A percentile compares a stretch with the other conserved stretches of the same genome.
These are phyloP conservation scores for Hartigia nigra DNA, from an alignment of 2,888 invertebrate genomes.

Conservation along the genomic window DNA sequence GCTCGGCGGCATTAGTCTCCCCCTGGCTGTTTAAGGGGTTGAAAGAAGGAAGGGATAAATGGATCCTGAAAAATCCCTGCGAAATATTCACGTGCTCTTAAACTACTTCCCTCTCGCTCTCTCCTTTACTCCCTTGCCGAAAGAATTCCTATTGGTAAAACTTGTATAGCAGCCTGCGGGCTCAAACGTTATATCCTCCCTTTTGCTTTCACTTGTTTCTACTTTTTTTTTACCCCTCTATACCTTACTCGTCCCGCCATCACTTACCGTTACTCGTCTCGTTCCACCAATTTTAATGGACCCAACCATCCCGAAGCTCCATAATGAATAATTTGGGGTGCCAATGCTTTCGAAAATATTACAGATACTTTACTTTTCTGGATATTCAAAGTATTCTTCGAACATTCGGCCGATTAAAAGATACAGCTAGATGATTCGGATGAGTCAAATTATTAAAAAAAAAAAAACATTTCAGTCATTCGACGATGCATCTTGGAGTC, in stretches of 20 bases:
- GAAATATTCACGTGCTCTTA: not conserved
- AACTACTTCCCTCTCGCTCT: not conserved
- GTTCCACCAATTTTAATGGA: not conserved
- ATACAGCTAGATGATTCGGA: not conserved
- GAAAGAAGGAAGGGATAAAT: not conserved
- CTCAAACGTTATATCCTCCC: not conserved
- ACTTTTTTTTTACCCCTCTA: not conserved
- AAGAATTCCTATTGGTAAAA: not conserved
- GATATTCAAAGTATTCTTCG: not conserved
- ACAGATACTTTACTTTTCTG: not conserved
- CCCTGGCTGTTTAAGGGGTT: not conserved
- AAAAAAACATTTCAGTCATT: not conserved
- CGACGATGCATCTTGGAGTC: not conserved
- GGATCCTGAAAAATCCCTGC: not conserved
- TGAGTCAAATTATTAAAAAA: not conserved
- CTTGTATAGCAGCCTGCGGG: not conserved
- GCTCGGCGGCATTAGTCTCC: not conserved
- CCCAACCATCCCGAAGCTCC: not conserved
- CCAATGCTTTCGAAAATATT: not conserved
- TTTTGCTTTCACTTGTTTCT: not conserved
- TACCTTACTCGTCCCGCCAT: not conserved
- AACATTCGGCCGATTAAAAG: not conserved
- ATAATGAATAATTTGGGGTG: not conserved
- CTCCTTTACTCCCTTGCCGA: not conserved
- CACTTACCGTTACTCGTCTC: not conserved